Evolutionary conservation across 2,797 vertebrate genomes (phyloP), one percentile per base, ranked within the genome.

Genomic region (Acipenser transmontanus): DNA sequence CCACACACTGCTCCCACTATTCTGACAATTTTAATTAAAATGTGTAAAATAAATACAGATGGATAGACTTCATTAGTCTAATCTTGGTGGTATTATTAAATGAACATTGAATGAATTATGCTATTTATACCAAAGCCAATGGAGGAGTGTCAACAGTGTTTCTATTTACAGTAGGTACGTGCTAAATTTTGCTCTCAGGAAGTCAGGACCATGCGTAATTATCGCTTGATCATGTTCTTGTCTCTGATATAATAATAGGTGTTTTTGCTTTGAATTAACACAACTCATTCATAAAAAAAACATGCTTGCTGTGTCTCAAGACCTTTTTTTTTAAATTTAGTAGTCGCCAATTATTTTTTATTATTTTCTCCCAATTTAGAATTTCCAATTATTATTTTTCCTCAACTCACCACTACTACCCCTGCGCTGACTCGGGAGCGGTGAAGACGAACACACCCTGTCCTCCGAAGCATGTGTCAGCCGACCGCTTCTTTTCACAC

Each of bases 1-100:
- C 63, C 61, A 57, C 70, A 13, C 59, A 68, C 5, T 59, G 66
- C 63, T 75, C 61, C 68, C 75, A 72, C 49, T n/a, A 52, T 47
- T 75, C 72, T 69, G 66, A 64, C 68, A 74, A 61, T 6, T 70
- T 69, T 73, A 70, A 64, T 71, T 74, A 61, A 7, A 0, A 75
- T 71, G 81, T 75, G 66, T 12, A 68, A 70, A 80, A 75, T 67
- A 72, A 69, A 68, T 50, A 70, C 69, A 34, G 6, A 67, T 64
- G 5, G 62, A 68, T 56, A 64, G 12, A 6, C 59, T 48, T 14
- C 64, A 47, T 63, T 66, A 71, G 64, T 61, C 66, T 50, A 57
- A 59, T 73, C 66, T 77, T 74, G 51, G 64, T 80, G 73, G 60
- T n/a, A 61, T 65, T 59, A 70, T 72, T 66, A 73, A 76, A 67